A percentile compares a stretch with the other conserved stretches of the same genome.
Conservation (phyloP, 2,113 vertebrate genomes). For the Odontophorus gujanensis region DNA sequence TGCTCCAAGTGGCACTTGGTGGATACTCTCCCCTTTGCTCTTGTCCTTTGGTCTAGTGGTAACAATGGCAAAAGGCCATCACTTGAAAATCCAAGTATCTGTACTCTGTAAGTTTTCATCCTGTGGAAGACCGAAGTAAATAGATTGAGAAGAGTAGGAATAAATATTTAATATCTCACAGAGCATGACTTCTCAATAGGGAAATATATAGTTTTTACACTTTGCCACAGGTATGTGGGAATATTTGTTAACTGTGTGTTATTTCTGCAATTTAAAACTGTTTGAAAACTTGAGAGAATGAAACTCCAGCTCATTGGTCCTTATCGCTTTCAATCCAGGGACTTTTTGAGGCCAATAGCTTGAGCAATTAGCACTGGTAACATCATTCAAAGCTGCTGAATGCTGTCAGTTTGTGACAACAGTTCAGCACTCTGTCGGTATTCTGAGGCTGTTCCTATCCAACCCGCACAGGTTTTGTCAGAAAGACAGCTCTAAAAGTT, state of each 20-base stretch:
- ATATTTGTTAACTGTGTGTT: not conserved
- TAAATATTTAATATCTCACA: not conserved
- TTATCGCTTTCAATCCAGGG: not conserved
- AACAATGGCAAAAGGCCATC: not conserved
- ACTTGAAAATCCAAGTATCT: not conserved
- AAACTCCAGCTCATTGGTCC: not conserved
- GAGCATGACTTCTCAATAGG: not conserved
- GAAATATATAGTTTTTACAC: not conserved
- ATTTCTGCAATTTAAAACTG: not conserved
- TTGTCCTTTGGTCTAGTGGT: not conserved
- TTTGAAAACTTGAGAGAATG: not conserved
- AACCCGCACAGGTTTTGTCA: not conserved
- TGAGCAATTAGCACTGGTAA: constrained; percentile 17
- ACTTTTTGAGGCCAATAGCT: not conserved
- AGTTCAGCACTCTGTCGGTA: not conserved
- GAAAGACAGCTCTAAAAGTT: not conserved
- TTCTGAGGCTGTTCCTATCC: not conserved
- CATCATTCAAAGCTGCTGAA: not conserved
- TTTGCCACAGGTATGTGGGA: not conserved
- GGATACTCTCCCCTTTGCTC: not conserved
- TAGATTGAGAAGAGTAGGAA: not conserved
- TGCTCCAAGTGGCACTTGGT: not conserved
- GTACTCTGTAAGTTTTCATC: not conserved
- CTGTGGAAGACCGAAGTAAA: not conserved
- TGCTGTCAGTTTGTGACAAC: constrained; percentile 11